Conservation (phyloP, 2,113 vertebrate genomes). For the Daphoenositta chrysoptera region DNA sequence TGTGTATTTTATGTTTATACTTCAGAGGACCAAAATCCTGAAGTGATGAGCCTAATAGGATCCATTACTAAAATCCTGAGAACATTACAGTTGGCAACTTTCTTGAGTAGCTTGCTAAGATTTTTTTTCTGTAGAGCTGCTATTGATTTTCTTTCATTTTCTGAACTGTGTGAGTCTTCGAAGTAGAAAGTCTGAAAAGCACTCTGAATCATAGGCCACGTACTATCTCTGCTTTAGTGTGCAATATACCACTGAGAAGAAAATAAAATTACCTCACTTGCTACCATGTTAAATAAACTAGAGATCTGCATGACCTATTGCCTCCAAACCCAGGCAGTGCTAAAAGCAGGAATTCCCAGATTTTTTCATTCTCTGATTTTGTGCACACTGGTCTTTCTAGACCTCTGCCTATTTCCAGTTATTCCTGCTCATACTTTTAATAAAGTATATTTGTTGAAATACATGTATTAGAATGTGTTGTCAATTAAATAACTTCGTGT, state of each 20-base stretch:
- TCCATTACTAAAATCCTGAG: not conserved
- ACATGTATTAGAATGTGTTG: not conserved
- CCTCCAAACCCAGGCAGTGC: not conserved
- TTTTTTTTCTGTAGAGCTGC: not conserved
- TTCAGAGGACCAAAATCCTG: not conserved
- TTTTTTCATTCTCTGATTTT: not conserved
- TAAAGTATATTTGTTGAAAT: not conserved
- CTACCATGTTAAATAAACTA: not conserved
- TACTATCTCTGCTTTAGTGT: not conserved
- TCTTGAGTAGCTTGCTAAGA: not conserved
- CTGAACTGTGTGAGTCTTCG: not conserved
- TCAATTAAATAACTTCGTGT: not conserved
- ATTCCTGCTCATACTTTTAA: not conserved
- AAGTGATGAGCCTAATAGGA: not conserved
- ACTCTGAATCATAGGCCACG: not conserved
- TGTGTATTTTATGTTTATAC: not conserved
- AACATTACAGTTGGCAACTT: not conserved
- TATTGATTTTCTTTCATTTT: not conserved
- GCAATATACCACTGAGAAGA: not conserved
- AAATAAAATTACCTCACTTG: not conserved
- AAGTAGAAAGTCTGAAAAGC: not conserved
- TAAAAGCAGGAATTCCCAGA: not conserved
- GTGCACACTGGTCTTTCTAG: not conserved
- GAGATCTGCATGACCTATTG: not conserved
- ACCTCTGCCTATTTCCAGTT: not conserved